A percentile compares a stretch with the other conserved stretches of the same genome.
phyloP scores from a whole-genome alignment of 2,888 invertebrate species.

The Zaprionus bogoriensis region DNA sequence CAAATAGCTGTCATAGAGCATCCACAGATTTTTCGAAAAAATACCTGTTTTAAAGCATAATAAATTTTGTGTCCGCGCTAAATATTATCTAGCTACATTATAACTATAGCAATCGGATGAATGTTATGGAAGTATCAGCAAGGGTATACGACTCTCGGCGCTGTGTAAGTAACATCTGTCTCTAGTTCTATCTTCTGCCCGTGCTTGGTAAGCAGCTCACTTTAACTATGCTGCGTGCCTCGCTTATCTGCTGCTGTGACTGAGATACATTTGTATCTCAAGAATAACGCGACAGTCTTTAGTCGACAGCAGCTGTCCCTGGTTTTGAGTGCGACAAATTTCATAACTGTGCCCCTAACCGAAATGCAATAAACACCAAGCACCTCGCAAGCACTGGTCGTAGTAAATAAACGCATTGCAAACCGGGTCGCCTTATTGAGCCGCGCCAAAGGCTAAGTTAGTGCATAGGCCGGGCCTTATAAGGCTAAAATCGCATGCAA shows the following conservation, averaged over 20 bases:
- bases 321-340: conserved; percentile 40
- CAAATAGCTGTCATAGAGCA: too few relatives aligned
- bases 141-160: too few relatives aligned
- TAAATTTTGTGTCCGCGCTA: too few relatives aligned
- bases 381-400: conserved; percentile 23
- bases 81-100: too few relatives aligned
- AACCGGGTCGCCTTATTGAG: conserved; percentile 66
- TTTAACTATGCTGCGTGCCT: conserved; percentile 38
- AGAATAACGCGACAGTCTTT: conserved; percentile 36
- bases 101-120: too few relatives aligned
- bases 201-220: too few relatives aligned
- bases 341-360: conserved; percentile 57
- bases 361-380: conserved; percentile 44
- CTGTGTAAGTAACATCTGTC: too few relatives aligned
- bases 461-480: conserved; percentile 42
- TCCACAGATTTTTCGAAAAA: too few relatives aligned
- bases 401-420: conserved; percentile 52
- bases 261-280: conserved; percentile 63
- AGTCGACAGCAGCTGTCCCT: conserved; percentile 35
- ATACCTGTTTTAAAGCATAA: too few relatives aligned
- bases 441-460: conserved; percentile 31
- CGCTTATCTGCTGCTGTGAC: conserved; percentile 54
- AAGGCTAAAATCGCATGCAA: conserved; percentile 33
- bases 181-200: too few relatives aligned
- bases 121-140: too few relatives aligned